Percentiles rank a stretch among this genome's conserved stretches.
Conservation (phyloP, 2,113 vertebrate species). For the Oenanthe oenanthe region DNA sequence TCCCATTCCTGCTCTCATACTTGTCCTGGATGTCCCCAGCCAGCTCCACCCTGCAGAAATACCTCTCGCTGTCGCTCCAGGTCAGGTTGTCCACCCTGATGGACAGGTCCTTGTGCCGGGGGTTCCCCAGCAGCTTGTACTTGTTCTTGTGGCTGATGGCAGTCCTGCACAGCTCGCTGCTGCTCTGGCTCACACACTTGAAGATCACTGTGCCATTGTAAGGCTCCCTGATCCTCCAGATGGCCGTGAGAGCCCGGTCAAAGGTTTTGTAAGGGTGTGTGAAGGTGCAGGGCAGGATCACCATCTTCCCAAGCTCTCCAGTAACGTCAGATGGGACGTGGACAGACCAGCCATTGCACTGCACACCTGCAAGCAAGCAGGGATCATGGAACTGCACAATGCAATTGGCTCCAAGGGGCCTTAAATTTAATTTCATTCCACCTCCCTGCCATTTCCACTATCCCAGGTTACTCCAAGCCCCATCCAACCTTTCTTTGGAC, state of each 20-base stretch:
- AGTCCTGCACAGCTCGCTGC: slow-evolving; percentile 79
- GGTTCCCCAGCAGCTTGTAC: slow-evolving; percentile 89
- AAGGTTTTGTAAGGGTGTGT: slow-evolving; percentile 88
- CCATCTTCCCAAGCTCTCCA: slow-evolving; percentile 82
- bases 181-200: slow-evolving; percentile 80
- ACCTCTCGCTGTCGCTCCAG: slow-evolving; percentile 85
- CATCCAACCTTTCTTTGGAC: rapidly evolving
- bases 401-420: not conserved
- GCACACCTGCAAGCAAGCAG: slow-evolving; percentile 31
- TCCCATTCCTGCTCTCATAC: slow-evolving; percentile 89
- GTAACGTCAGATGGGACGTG: slow-evolving; percentile 83
- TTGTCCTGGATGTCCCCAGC: slow-evolving; percentile 79
- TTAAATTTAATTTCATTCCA: not conserved
- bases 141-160: slow-evolving; percentile 83
- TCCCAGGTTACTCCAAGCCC: not conserved
- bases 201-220: slow-evolving; percentile 78
- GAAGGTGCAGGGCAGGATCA: slow-evolving; percentile 89
- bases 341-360: slow-evolving; percentile 85
- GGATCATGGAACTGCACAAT: not conserved
- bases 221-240: slow-evolving; percentile 86
- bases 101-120: slow-evolving; percentile 89
- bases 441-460: not conserved
- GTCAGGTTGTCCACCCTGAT: slow-evolving; percentile 84
- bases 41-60: slow-evolving; percentile 91
- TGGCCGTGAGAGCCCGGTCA: slow-evolving; percentile 83